Evolutionary conservation across 2,797 vertebrate genomes (phyloP).

Genomic region (Columba guinea): DNA sequence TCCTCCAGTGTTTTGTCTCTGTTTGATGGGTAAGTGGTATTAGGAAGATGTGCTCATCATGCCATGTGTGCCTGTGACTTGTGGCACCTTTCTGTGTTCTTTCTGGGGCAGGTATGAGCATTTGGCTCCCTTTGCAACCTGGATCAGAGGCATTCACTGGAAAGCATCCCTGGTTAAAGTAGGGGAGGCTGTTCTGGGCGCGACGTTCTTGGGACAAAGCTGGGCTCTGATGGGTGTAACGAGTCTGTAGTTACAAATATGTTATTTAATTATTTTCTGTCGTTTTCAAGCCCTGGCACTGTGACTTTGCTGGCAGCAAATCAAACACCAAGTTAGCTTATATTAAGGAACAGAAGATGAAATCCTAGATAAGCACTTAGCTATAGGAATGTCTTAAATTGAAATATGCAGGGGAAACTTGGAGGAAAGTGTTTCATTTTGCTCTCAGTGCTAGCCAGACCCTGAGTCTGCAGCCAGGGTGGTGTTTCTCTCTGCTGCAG

Average conservation of each 20-base stretch:
- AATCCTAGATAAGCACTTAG: conserved; percentile 55
- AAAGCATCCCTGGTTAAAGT: background rate
- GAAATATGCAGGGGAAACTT: background rate
- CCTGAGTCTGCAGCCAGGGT: background rate
- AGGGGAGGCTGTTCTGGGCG: background rate
- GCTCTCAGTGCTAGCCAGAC: background rate
- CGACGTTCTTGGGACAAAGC: background rate
- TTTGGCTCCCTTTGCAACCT: background rate
- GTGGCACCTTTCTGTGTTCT: background rate
- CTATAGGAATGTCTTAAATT: conserved; percentile 35
- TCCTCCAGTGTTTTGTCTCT: background rate
- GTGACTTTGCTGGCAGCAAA: conserved; percentile 59
- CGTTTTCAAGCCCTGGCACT: conserved; percentile 43
- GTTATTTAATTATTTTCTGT: conserved; percentile 37
- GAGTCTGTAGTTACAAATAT: conserved; percentile 16
- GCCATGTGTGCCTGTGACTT: background rate
- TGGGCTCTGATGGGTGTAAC: background rate
- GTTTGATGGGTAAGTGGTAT: background rate
- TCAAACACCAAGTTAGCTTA: conserved; percentile 47
- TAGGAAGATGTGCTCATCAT: background rate
- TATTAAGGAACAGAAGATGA: conserved; percentile 51
- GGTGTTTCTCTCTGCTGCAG: background rate
- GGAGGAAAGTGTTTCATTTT: background rate
- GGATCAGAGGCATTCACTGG: background rate
- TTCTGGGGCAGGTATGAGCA: background rate